Percentiles rank a stretch among this genome's conserved stretches.
Conservation (phyloP, 2,888 invertebrate genomes). For the Dugesia japonica region DNA sequence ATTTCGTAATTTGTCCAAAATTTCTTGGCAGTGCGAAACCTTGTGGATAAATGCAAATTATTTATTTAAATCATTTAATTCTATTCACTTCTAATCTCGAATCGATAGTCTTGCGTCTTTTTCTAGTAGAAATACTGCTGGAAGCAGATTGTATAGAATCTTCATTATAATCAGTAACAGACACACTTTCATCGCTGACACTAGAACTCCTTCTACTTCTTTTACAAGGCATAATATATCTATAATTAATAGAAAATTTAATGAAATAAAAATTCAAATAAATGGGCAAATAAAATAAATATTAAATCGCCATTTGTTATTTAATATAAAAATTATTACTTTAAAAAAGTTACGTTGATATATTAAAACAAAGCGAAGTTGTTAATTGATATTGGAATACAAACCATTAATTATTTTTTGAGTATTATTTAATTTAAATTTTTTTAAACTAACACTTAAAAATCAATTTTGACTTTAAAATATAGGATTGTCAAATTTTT, state of each 20-base stretch:
- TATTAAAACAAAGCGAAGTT: not conserved
- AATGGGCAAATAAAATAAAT: too few relatives aligned
- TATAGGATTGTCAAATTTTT: too few relatives aligned
- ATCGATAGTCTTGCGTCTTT: slow-evolving; percentile 17
- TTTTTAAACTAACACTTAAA: too few relatives aligned
- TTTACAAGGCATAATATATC: not conserved
- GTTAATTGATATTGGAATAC: too few relatives aligned
- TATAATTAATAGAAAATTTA: too few relatives aligned
- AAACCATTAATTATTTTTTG: too few relatives aligned
- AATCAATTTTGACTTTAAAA: too few relatives aligned
- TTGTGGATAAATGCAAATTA: too few relatives aligned
- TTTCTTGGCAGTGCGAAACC: slow-evolving; percentile 55
- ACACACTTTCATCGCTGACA: slow-evolving; percentile 23
- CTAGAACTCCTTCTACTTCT: not conserved
- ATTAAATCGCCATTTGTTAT: slow-evolving; percentile 10
- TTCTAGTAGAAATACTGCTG: slow-evolving; percentile 17
- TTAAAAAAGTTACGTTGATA: not conserved
- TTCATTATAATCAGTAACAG: slow-evolving; percentile 17
- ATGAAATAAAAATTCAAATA: too few relatives aligned
- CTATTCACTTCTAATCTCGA: slow-evolving; percentile 40
- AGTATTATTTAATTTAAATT: too few relatives aligned
- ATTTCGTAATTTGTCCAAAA: slow-evolving; percentile 75
- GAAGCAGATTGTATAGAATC: slow-evolving; percentile 26
- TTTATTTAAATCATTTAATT: slow-evolving; percentile 38
- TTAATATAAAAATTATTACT: not conserved